Conservation (phyloP, 2,888 invertebrate species). For the Leptarthrus brevirostris region DNA sequence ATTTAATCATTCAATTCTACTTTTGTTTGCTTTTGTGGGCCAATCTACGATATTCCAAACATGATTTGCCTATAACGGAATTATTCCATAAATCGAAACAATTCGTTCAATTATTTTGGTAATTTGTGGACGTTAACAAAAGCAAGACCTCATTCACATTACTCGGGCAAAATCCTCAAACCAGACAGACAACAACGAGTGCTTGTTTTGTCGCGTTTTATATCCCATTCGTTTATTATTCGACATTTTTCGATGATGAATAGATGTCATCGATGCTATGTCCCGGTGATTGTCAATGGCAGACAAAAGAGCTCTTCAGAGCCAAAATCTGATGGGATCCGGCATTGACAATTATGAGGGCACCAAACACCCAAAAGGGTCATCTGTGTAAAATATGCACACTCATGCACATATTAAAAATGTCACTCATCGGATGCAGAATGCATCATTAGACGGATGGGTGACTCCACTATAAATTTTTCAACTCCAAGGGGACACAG, state of each 20-base stretch:
- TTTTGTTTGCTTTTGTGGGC: too few species aligned
- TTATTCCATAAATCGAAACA: too few species aligned
- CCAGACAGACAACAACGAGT: not conserved
- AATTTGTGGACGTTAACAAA: slow-evolving; percentile 6
- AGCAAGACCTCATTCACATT: not conserved
- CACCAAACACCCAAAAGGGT: slow-evolving; percentile 15
- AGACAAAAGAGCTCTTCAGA: slow-evolving; percentile 34
- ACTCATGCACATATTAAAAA: slow-evolving; percentile 47
- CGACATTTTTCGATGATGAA: slow-evolving; percentile 43
- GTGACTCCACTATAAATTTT: slow-evolving; percentile 6
- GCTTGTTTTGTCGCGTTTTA: slow-evolving; percentile 16
- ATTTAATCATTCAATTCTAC: too few species aligned
- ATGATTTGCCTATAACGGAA: too few species aligned
- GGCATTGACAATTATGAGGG: slow-evolving; percentile 44
- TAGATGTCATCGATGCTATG: slow-evolving; percentile 41
- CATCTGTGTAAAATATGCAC: slow-evolving; percentile 38
- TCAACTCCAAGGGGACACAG: not conserved
- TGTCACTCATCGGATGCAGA: slow-evolving; percentile 31
- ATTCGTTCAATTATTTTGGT: too few species aligned
- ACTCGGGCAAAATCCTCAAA: not conserved
- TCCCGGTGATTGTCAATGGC: slow-evolving; percentile 19
- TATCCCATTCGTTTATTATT: slow-evolving; percentile 31
- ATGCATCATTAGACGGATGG: slow-evolving; percentile 46
- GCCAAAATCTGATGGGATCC: slow-evolving; percentile 20
- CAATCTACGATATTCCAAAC: too few species aligned